phyloP scores from a whole-genome alignment of 2,888 invertebrate species.

The Petrophora chlorosata region DNA sequence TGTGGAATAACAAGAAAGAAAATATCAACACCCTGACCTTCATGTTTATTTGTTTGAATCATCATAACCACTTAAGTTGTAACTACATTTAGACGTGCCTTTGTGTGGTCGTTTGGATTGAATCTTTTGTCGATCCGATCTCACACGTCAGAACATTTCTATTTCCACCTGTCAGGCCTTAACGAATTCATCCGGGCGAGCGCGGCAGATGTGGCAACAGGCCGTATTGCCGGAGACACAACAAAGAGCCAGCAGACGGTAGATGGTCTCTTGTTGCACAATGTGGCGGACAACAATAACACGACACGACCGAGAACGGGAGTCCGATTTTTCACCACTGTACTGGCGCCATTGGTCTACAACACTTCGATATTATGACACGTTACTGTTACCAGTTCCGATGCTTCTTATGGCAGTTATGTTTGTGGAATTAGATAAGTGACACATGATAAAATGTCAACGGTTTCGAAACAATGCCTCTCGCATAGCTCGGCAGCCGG shows the following conservation, averaged over 20 bases:
- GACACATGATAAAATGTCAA: conserved; percentile 55
- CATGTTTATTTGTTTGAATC: background rate
- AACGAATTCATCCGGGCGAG: conserved; percentile 27
- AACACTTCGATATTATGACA: conserved; percentile 17
- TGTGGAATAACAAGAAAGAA: conserved; percentile 2
- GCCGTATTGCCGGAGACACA: conserved; percentile 18
- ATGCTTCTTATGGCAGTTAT: conserved; percentile 9
- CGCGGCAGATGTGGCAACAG: conserved; percentile 24
- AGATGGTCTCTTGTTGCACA: conserved; percentile 29
- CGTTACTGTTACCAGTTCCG: conserved; percentile 9
- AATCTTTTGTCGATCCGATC: conserved; percentile 16
- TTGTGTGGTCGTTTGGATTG: conserved; percentile 12
- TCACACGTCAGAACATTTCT: conserved; percentile 22
- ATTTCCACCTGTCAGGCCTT: conserved; percentile 26
- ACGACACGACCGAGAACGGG: conserved; percentile 12
- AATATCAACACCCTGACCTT: conserved; percentile 5
- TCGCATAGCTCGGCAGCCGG: conserved; percentile 36
- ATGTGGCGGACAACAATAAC: conserved; percentile 19
- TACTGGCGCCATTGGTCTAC: conserved; percentile 14
- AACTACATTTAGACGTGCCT: background rate
- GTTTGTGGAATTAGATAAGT: conserved; percentile 41
- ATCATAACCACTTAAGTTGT: background rate
- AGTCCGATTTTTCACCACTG: conserved; percentile 16
- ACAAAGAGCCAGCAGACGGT: conserved; percentile 28
- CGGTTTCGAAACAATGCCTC: conserved; percentile 59